A percentile compares a stretch with the other conserved stretches of the same genome.
Conservation (phyloP, 2,113 vertebrate species). For the Panthera tigris region DNA sequence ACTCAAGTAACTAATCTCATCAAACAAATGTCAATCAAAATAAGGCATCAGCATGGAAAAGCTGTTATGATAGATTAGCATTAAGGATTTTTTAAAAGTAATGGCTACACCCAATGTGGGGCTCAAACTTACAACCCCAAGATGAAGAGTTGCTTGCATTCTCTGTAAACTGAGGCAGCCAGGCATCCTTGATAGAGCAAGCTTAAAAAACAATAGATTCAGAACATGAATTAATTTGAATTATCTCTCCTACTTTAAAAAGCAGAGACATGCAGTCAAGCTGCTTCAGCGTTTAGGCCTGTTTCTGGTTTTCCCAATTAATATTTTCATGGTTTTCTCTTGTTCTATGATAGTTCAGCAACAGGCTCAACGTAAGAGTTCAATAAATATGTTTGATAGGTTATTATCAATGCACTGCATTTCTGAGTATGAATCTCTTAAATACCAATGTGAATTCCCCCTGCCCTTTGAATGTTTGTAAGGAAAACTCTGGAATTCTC, state of each 20-base stretch:
- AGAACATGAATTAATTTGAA: neutral
- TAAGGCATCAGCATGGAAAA: neutral
- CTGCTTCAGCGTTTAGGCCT: neutral
- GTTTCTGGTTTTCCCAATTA: neutral
- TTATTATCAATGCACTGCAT: neutral
- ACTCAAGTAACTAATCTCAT: neutral
- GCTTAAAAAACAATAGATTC: neutral
- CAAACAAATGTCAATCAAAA: neutral
- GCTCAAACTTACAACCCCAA: neutral
- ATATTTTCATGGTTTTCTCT: neutral
- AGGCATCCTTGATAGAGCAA: neutral
- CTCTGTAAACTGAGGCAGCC: neutral
- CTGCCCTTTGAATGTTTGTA: neutral
- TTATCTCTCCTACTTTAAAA: neutral
- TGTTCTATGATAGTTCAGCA: neutral
- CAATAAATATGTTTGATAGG: neutral
- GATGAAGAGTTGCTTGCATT: neutral
- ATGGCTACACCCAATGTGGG: neutral
- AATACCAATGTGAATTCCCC: neutral
- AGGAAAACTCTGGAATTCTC: neutral
- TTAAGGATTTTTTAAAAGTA: neutral
- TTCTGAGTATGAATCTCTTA: neutral
- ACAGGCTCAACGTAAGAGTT: neutral
- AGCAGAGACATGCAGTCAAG: neutral
- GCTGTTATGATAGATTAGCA: neutral